phyloP scores from a whole-genome alignment of 2,888 invertebrate species.

The Chironomus tentans region DNA sequence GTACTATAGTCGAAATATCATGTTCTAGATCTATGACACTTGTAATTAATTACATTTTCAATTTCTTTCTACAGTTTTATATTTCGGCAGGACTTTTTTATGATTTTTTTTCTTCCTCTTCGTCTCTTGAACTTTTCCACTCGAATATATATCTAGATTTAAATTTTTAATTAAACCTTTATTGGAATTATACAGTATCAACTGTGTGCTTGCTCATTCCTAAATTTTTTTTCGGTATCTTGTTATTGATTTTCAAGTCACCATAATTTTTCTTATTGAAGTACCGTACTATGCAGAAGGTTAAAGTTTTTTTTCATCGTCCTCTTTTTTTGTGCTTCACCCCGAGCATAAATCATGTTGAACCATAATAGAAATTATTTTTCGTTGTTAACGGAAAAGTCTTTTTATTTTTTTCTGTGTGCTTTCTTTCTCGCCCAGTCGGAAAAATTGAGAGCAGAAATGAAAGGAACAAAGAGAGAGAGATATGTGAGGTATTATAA shows the following conservation, averaged over 20 bases:
- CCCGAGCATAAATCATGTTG: slow-evolving; percentile 19
- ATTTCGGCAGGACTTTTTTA: neutral
- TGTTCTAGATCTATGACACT: slow-evolving; percentile 24
- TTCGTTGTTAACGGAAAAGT: slow-evolving; percentile 19
- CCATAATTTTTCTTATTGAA: slow-evolving; percentile 9
- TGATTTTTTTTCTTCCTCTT: neutral
- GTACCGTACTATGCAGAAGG: slow-evolving; percentile 11
- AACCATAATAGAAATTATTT: slow-evolving; percentile 23
- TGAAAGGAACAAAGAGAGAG: too few relatives aligned
- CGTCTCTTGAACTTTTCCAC: neutral
- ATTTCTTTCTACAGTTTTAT: neutral
- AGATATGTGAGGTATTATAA: too few relatives aligned
- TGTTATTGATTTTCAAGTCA: slow-evolving; percentile 24
- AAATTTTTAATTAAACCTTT: neutral
- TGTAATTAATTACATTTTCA: slow-evolving; percentile 21
- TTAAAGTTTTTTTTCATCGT: slow-evolving; percentile 14
- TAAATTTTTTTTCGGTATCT: neutral
- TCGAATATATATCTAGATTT: too few relatives aligned
- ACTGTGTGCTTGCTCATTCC: too few relatives aligned
- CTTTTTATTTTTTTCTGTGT: neutral
- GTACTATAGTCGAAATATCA: slow-evolving; percentile 3
- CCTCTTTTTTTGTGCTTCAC: neutral
- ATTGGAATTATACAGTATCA: neutral
- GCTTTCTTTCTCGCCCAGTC: neutral
- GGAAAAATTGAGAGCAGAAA: neutral